Conservation (phyloP, 2,113 vertebrate species). For the Phrynosoma platyrhinos region DNA sequence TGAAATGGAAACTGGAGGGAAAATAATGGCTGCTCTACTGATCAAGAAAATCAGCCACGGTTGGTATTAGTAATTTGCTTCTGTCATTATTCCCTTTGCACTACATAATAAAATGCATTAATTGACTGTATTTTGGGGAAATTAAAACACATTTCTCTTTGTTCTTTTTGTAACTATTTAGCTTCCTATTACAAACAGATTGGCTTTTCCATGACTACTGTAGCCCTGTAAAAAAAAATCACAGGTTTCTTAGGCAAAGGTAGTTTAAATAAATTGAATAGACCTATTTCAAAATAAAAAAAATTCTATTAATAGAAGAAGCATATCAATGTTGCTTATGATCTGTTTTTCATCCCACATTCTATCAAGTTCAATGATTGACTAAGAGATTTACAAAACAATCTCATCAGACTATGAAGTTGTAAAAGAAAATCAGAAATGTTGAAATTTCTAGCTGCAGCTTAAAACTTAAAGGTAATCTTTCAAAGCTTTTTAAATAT, state of each 20-base stretch:
- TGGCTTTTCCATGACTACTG: conserved; percentile 33
- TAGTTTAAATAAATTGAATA: conserved; percentile 31
- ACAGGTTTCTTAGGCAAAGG: background rate
- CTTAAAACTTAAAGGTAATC: background rate
- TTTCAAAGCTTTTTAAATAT: background rate
- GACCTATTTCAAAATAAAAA: conserved; percentile 4
- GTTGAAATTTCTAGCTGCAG: background rate
- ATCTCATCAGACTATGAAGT: background rate
- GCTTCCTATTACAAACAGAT: conserved; percentile 41
- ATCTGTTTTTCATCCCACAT: conserved; percentile 29
- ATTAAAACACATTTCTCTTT: conserved; percentile 47
- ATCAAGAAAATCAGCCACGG: conserved; percentile 46
- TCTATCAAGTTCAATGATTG: conserved; percentile 22
- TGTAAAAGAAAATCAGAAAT: background rate
- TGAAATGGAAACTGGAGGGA: conserved; percentile 8
- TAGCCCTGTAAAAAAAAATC: conserved; percentile 7
- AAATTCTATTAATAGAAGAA: conserved; percentile 9
- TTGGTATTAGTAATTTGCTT: background rate
- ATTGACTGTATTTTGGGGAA: conserved; percentile 12
- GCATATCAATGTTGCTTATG: background rate
- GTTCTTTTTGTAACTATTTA: conserved; percentile 38
- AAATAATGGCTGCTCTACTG: conserved; percentile 15
- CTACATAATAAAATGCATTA: conserved; percentile 13
- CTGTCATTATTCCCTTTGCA: background rate
- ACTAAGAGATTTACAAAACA: conserved; percentile 2